Evolutionary conservation across 2,113 vertebrate species (phyloP).

Genomic region (Hemichromis elongatus): DNA sequence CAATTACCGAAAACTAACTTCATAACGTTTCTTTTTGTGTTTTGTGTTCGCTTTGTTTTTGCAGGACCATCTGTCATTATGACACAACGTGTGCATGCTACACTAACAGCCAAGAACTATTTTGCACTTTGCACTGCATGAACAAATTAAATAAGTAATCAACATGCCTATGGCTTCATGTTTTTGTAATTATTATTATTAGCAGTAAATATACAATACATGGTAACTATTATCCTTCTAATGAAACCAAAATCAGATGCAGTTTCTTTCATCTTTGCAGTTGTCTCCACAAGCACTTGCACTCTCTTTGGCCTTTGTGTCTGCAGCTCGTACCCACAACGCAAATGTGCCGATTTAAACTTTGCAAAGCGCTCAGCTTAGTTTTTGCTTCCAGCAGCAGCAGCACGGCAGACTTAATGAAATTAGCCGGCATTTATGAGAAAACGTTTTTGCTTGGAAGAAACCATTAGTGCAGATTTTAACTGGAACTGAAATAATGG

Average conservation of each 20-base stretch:
- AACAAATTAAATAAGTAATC: not conserved
- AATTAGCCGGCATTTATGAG: not conserved
- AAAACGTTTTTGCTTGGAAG: not conserved
- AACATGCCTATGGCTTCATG: not conserved
- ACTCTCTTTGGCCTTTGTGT: not conserved
- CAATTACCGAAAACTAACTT: not conserved
- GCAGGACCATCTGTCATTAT: not conserved
- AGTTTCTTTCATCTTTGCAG: not conserved
- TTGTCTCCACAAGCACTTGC: not conserved
- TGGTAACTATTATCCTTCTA: not conserved
- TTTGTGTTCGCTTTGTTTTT: not conserved
- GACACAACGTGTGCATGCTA: not conserved
- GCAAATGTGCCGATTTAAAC: not conserved
- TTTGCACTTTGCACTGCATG: not conserved
- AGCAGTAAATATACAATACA: not conserved
- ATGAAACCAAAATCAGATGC: not conserved
- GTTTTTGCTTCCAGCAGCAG: not conserved
- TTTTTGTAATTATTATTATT: not conserved
- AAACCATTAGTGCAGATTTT: not conserved
- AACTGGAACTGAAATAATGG: not conserved
- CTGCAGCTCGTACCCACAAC: not conserved
- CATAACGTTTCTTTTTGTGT: not conserved
- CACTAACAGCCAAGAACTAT: not conserved
- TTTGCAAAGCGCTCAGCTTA: not conserved
- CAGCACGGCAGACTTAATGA: not conserved